A percentile compares a stretch with the other conserved stretches of the same genome.
Evolutionary conservation across 2,888 invertebrate species (phyloP).

Genomic region (Thera britannica): DNA sequence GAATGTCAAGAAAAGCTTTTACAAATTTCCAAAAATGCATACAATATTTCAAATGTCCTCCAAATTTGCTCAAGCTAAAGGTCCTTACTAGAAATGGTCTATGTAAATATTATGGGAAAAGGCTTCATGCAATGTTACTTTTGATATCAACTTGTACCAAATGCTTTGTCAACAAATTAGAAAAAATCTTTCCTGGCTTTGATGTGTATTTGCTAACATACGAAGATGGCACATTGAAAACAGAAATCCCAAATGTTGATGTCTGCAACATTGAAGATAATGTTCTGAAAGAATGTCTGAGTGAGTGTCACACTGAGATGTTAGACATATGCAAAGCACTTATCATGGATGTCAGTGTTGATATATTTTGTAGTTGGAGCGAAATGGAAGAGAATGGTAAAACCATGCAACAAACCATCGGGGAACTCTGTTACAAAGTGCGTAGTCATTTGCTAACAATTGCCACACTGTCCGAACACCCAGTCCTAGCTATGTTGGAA

Average conservation of each 20-base stretch:
- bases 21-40: constrained; percentile 62
- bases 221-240: constrained; percentile 48
- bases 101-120: constrained; percentile 64
- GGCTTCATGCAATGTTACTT: constrained; percentile 56
- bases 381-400: constrained; percentile 68
- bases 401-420: constrained; percentile 70
- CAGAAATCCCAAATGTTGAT: constrained; percentile 42
- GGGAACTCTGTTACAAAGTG: constrained; percentile 67
- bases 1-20: constrained; percentile 47
- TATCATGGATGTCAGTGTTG: constrained; percentile 72
- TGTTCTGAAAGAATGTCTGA: constrained; percentile 56
- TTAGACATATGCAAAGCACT: constrained; percentile 65
- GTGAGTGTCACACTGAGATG: constrained; percentile 58
- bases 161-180: constrained; percentile 51
- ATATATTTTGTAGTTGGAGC: constrained; percentile 78
- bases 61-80: constrained; percentile 61
- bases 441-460: constrained; percentile 52
- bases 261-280: constrained; percentile 54
- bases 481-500: constrained; percentile 65
- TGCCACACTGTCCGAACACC: constrained; percentile 57
- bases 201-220: constrained; percentile 64
- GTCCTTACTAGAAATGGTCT: constrained; percentile 57
- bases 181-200: constrained; percentile 47
- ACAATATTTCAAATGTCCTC: constrained; percentile 65
- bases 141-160: constrained; percentile 57